A percentile compares a stretch with the other conserved stretches of the same genome.
These are phyloP conservation scores for Willisornis vidua DNA, from an alignment of 2,113 vertebrate species.

Conservation along the genomic window DNA sequence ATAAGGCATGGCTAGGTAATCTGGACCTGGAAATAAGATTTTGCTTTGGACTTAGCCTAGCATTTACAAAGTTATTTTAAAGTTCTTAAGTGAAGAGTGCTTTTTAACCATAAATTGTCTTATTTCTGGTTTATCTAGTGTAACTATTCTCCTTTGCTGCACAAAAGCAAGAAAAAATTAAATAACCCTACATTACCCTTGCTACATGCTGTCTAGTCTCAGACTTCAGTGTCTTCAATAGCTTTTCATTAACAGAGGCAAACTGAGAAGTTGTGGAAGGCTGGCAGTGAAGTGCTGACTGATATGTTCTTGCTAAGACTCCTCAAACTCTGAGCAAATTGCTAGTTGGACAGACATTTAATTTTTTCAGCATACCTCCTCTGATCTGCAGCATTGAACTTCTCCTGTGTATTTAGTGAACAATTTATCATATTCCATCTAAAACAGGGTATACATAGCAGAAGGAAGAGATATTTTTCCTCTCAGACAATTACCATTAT, in stretches of 20 bases:
- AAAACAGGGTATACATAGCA: neutral
- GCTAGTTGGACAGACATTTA: conserved; percentile 36
- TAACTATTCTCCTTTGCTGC: neutral
- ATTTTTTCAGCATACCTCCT: conserved; percentile 43
- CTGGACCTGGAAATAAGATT: neutral
- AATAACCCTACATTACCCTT: neutral
- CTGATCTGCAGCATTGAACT: conserved; percentile 40
- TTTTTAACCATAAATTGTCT: neutral
- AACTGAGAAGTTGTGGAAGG: neutral
- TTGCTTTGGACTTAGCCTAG: neutral
- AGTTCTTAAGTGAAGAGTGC: neutral
- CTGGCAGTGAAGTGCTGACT: conserved; percentile 2
- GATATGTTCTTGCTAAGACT: conserved; percentile 1
- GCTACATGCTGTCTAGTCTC: neutral
- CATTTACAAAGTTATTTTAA: neutral
- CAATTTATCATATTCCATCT: neutral
- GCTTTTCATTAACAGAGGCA: neutral
- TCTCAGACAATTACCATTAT: neutral
- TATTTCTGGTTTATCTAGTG: neutral
- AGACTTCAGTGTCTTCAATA: neutral
- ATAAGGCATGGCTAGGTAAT: neutral
- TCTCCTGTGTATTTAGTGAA: conserved; percentile 1
- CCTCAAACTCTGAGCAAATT: conserved; percentile 41
- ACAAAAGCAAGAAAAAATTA: neutral
- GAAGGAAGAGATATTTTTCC: neutral